These are phyloP conservation scores for Panthera uncia DNA, from an alignment of 2,113 vertebrate species.

Conservation along the genomic window DNA sequence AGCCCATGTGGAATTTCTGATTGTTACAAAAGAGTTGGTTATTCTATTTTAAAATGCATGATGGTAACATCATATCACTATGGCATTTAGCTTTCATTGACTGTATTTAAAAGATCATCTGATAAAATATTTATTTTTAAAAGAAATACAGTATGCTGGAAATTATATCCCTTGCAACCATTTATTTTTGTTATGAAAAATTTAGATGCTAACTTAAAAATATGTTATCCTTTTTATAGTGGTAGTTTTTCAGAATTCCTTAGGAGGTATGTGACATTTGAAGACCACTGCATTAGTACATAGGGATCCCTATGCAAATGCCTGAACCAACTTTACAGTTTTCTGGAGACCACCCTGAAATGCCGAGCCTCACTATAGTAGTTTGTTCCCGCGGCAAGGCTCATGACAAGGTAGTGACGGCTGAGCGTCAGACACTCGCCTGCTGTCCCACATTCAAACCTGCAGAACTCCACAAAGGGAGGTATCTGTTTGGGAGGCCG, in stretches of 20 bases:
- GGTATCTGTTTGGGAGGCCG: background rate
- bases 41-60: slow-evolving; percentile 31
- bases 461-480: background rate
- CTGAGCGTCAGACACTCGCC: background rate
- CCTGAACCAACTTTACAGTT: background rate
- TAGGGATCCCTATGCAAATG: background rate
- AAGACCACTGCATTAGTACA: background rate
- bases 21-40: background rate
- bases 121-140: slow-evolving; percentile 47
- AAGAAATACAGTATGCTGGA: background rate
- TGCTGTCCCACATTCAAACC: background rate
- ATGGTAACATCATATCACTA: background rate
- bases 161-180: background rate
- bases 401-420: background rate
- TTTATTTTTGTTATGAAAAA: slow-evolving; percentile 1
- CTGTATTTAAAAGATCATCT: slow-evolving; percentile 2
- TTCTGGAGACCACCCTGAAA: background rate
- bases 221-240: background rate
- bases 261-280: background rate
- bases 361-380: background rate
- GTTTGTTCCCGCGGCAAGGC: background rate
- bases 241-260: background rate
- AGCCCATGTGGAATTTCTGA: background rate
- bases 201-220: background rate
- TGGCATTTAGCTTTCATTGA: background rate